Evolutionary conservation across 2,113 vertebrate species (phyloP).

Genomic region (Periophthalmus modestus): DNA sequence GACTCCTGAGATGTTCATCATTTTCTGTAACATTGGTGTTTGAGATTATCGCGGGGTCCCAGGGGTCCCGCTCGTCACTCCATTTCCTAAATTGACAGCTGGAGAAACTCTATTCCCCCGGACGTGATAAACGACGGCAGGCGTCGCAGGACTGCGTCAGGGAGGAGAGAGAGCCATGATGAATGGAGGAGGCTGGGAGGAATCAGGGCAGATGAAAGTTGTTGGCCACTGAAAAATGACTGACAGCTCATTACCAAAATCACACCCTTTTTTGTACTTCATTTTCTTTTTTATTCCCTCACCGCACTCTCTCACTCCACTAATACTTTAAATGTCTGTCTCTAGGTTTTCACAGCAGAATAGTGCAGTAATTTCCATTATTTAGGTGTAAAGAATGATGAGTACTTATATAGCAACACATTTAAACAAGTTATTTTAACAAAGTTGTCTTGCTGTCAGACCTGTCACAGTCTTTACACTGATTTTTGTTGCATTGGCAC

Average conservation of each 20-base stretch:
- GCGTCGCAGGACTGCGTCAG: slow-evolving; percentile 55
- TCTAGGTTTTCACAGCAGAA: slow-evolving; percentile 6
- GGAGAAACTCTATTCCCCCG: slow-evolving; percentile 74
- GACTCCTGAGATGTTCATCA: slow-evolving; percentile 53
- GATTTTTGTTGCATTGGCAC: not conserved
- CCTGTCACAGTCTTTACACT: not conserved
- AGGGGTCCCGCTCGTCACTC: slow-evolving; percentile 72
- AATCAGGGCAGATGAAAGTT: slow-evolving; percentile 79
- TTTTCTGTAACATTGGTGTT: slow-evolving; percentile 62
- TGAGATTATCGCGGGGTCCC: slow-evolving; percentile 68
- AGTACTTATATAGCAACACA: not conserved
- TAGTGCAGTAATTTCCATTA: not conserved
- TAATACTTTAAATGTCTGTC: slow-evolving; percentile 6
- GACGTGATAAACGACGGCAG: slow-evolving; percentile 73
- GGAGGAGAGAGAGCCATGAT: slow-evolving; percentile 69
- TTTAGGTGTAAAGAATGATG: not conserved
- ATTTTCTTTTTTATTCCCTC: slow-evolving; percentile 21
- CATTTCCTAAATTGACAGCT: slow-evolving; percentile 78
- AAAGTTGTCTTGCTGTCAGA: not conserved
- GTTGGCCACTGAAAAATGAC: slow-evolving; percentile 72
- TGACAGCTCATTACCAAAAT: slow-evolving; percentile 70
- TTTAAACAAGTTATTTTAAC: not conserved
- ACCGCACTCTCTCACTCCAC: not conserved
- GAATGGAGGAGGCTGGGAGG: slow-evolving; percentile 70
- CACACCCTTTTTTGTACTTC: slow-evolving; percentile 11